Base-by-base conservation (phyloP, 2,888 invertebrate species). In the Sinohyriopsis cumingii region DNA sequence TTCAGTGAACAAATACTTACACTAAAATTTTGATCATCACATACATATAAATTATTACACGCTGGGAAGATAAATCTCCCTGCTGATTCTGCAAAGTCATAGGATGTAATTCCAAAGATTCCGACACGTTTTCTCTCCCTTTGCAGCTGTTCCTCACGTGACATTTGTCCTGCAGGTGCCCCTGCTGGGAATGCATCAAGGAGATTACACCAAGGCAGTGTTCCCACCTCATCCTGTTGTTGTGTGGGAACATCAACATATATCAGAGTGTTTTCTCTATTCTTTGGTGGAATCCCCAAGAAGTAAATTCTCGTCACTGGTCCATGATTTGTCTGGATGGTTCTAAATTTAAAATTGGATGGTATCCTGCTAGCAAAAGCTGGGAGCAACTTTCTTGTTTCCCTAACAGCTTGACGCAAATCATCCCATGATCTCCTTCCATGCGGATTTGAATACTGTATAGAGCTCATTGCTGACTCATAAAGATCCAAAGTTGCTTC, bases 1-100 rank as follows among this genome's bases (percentile, higher is more conserved):
- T 33, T 24, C 54, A 25, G n/a, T 12, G 12, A 20, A 45, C 20
- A 55, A 45, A 7, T 56, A 76, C 77, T 71, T 69, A 82, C 82
- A 56, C 69, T 66, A n/a, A 78, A 60, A 80, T 93, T 93, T 7
- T 64, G 60, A 88, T 95, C 95, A 68, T 93, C 91, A 87, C 96
- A 97, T 68, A 95, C 95, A 90, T 95, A 98, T 76, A 98, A 92
- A 73, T 95, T 95, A 69, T 96, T 95, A 0, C 95, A 94, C 72
- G 96, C 95, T 20, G 97, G 96, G 90, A 98, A 98, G 71, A 98
- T 94, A 81, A 98, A 94, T 85, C 95, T 94, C 45, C 96, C 96
- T 33, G 94, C 94, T 12, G 92, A 92, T 55, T 93, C 92, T 84
- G 97, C 95, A 66, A 97, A 92, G 89, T 97, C 96, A 86, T 97